Evolutionary conservation across 2,797 vertebrate genomes (phyloP).

Genomic region (Coregonus suidteri): DNA sequence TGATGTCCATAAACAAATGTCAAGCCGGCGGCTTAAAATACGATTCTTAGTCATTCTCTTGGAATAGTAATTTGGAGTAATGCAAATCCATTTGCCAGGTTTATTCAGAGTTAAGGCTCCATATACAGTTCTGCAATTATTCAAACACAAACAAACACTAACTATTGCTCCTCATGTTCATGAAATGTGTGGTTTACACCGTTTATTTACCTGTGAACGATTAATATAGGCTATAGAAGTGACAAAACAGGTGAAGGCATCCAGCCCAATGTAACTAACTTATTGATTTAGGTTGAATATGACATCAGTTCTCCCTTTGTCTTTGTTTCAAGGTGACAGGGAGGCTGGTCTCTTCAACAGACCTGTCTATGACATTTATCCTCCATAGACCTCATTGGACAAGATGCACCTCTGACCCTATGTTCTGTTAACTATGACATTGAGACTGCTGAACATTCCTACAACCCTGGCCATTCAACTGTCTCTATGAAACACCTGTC

Average conservation of each 20-base stretch:
- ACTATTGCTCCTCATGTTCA: constrained; percentile 20
- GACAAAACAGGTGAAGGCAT: background rate
- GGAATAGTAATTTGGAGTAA: background rate
- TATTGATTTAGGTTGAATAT: constrained; percentile 31
- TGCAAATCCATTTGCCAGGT: background rate
- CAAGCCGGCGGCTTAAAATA: background rate
- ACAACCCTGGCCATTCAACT: constrained; percentile 5
- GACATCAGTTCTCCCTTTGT: constrained; percentile 62
- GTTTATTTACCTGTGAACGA: constrained; percentile 25
- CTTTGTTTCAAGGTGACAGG: constrained; percentile 76
- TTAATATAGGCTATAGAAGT: background rate
- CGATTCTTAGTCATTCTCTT: background rate
- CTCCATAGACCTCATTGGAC: constrained; percentile 70
- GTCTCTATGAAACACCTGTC: constrained; percentile 57
- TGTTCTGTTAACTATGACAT: constrained; percentile 66
- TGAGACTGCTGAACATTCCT: constrained; percentile 32
- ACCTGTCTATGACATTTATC: constrained; percentile 65
- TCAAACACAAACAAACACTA: background rate
- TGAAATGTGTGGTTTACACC: constrained; percentile 11
- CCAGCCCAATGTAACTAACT: background rate
- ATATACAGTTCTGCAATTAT: background rate
- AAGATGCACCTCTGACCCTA: constrained; percentile 64
- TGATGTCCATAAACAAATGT: constrained; percentile 23
- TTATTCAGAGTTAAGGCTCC: constrained; percentile 7
- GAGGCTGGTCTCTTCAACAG: constrained; percentile 63